Evolutionary conservation across 2,888 invertebrate genomes (phyloP), one percentile per base, ranked within the genome.

Genomic region (Ichneumoninae sp.): DNA sequence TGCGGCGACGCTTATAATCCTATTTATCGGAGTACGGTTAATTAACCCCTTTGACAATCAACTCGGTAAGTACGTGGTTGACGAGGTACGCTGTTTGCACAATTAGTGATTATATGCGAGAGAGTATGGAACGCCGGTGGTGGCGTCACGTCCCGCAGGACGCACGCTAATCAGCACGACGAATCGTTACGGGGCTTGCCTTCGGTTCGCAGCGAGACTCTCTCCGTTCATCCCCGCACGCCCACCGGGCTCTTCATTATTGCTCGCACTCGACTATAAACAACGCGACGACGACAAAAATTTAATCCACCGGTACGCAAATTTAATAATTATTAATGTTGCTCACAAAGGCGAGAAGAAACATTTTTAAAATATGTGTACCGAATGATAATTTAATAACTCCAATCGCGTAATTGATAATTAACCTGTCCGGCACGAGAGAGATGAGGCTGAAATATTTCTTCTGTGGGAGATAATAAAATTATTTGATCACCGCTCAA

Each of bases 41-140:
- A 86, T 87, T 87, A 87, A 83, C 87, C 82, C 85, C 86, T 87
- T 87, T 87, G 87, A 87, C 86, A 87, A 85, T 87, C 80, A 84
- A 82, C 87, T 80, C 80, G 62, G 82, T 82, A 80, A 80, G 80
- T 79, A 86, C 71, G 76, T 71, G 84, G 79, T 84, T 84, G 83
- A 85, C 86, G 83, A 79, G 82, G 75, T 75, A 75, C 74, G 77
- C 82, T 86, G 86, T 87, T 87, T 85, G 86, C 87, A 81, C 83
- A 87, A 87, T 86, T 87, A 87, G 85, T 85, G 86, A 86, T 87
- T 87, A 85, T 87, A 85, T 85, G 85, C 80, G 80, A 83, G 83
- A 75, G 22, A 65, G 30, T 50, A 30, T 30, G 69, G 36, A 72
- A 60, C 76, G 47, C 19, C 57, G 66, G 74, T 69, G 80, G 68